Base-by-base conservation (phyloP, 2,888 invertebrate species). In the Lasioglossum lativentre region DNA sequence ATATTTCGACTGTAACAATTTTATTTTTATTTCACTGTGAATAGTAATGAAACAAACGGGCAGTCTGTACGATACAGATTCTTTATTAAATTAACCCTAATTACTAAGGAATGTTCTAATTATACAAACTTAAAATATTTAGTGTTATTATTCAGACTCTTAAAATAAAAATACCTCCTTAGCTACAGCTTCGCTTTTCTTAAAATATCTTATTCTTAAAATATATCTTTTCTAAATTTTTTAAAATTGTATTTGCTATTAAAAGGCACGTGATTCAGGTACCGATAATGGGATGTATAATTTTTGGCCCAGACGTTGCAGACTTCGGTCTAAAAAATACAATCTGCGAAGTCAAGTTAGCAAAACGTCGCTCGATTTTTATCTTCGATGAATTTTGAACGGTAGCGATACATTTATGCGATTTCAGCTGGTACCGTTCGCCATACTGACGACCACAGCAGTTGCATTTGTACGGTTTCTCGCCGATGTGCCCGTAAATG, bases 401-500 rank as follows among this genome's bases (percentile, higher is more conserved):
- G 16, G 38, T 10, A 12, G 34, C 34, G n/a, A 66, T 14, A 68
- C 86, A 89, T 47, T 79, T 89, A 74, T 90, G 90, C 12, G 84
- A 72, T 52, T 83, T 90, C 27, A 90, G 38, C 45, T 88, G 86
- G 75, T 89, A 90, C 56, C 89, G 85, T 71, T 90, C 91, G 19
- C 86, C 82, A 8, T 86, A 90, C 23, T 90, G 91, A 34, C 89
- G 90, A 1, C 85, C 80, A 19, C 90, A 90, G 19, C 75, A 72
- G n/a, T 83, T 56, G 52, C 91, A 91, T 27, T 90, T 91, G 72
- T 90, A 91, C 19, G 86, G 90, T 63, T 90, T 90, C 75, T 90
- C 91, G 40, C 89, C 90, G 63, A 75, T 83, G 45, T 90, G 91
- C 0, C 82, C 84, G 74, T 90, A 91, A 70, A 90, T 90, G 59